Conservation (phyloP, 2,113 vertebrate species). For the Otus sunia region DNA sequence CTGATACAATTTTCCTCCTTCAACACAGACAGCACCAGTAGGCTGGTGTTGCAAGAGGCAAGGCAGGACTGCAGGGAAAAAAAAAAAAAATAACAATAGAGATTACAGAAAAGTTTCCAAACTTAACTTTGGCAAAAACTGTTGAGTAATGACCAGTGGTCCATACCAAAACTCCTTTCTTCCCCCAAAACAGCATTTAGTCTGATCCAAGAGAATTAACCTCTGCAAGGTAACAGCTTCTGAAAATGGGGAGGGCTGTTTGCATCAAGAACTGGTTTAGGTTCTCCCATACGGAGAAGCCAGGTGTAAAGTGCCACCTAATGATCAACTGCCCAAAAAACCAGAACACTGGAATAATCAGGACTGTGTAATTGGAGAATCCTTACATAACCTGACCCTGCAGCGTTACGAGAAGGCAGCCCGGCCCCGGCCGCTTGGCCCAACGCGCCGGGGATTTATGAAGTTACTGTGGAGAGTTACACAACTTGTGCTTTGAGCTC, state of each 20-base stretch:
- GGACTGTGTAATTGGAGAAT: not conserved
- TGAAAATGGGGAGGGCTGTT: not conserved
- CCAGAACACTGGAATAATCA: not conserved
- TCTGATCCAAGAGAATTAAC: not conserved
- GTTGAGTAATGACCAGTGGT: not conserved
- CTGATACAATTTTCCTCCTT: not conserved
- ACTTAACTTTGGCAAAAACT: not conserved
- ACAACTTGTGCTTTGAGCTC: not conserved
- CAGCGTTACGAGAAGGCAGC: not conserved
- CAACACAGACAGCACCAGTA: not conserved
- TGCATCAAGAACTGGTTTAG: not conserved
- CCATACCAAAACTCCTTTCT: not conserved
- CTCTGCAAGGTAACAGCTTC: not conserved
- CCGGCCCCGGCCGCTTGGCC: not conserved
- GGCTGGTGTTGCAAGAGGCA: not conserved
- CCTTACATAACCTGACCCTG: not conserved
- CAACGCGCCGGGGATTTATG: not conserved
- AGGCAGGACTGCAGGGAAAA: not conserved
- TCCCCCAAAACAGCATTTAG: not conserved
- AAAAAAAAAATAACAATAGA: not conserved
- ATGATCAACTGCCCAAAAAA: not conserved
- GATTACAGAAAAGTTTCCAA: not conserved
- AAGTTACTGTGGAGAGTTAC: not conserved
- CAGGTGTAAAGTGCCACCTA: not conserved
- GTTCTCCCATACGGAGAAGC: rapidly evolving